Evolutionary conservation across 2,888 invertebrate species (phyloP).

Genomic region (Abrostola triplasia): DNA sequence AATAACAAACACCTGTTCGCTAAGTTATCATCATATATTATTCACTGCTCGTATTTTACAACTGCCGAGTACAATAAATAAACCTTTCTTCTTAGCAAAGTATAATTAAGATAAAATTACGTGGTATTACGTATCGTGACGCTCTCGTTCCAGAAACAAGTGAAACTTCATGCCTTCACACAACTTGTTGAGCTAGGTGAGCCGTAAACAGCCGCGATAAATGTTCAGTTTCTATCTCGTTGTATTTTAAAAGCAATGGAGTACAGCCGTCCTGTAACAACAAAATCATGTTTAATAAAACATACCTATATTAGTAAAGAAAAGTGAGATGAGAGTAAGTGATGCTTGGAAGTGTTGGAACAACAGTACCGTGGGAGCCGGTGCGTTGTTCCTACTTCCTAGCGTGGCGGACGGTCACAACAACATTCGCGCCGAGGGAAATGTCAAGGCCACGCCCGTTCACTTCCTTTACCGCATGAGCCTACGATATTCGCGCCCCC

Average conservation of each 20-base stretch:
- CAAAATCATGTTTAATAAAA: constrained; percentile 7
- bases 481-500: constrained; percentile 57
- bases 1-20: constrained; percentile 23
- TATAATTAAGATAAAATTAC: constrained; percentile 7
- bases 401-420: constrained; percentile 55
- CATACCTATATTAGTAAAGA: constrained; percentile 2
- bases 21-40: not conserved
- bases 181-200: constrained; percentile 21
- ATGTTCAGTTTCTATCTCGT: too few relatives aligned
- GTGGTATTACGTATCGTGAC: constrained; percentile 1
- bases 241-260: too few relatives aligned
- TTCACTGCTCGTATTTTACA: not conserved
- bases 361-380: constrained; percentile 55
- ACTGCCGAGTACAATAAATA: not conserved
- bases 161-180: constrained; percentile 7
- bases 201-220: not conserved
- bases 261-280: not conserved
- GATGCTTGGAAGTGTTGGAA: constrained; percentile 42
- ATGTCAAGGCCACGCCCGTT: constrained; percentile 85
- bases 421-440: constrained; percentile 76
- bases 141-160: constrained; percentile 5
- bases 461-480: constrained; percentile 78
- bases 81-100: not conserved
- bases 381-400: constrained; percentile 57
- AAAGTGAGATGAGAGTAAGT: constrained; percentile 35